Evolutionary conservation across 2,797 vertebrate genomes (phyloP).

Genomic region (Bovichtus diacanthus): DNA sequence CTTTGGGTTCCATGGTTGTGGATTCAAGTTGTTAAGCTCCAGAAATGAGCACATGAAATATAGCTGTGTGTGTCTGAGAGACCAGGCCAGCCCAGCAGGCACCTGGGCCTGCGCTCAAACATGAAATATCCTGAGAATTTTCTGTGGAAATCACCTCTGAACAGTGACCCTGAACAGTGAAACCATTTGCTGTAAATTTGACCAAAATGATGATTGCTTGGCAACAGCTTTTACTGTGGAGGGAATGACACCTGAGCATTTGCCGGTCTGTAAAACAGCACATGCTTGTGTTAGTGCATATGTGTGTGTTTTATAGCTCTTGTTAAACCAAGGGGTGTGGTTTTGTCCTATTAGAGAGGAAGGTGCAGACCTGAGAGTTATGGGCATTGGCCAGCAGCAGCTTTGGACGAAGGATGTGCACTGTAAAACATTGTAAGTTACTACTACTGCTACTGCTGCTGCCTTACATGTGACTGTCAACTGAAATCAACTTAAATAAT

Average conservation of each 20-base stretch:
- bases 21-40: slow-evolving; percentile 64
- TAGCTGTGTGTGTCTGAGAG: slow-evolving; percentile 25
- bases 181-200: slow-evolving; percentile 15
- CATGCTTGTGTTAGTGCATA: slow-evolving; percentile 28
- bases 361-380: slow-evolving; percentile 29
- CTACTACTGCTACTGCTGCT: background rate
- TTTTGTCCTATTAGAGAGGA: slow-evolving; percentile 35
- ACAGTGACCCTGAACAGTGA: background rate
- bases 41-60: slow-evolving; percentile 64
- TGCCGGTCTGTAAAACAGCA: slow-evolving; percentile 48
- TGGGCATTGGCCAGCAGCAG: slow-evolving; percentile 15
- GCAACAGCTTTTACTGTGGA: slow-evolving; percentile 27
- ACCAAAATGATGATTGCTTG: slow-evolving; percentile 1
- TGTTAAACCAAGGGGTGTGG: slow-evolving; percentile 62
- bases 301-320: slow-evolving; percentile 56
- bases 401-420: slow-evolving; percentile 1
- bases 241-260: slow-evolving; percentile 54
- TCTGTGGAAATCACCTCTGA: slow-evolving; percentile 22
- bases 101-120: background rate
- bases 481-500: background rate
- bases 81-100: slow-evolving; percentile 45
- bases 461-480: background rate
- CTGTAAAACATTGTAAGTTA: slow-evolving; percentile 12
- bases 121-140: slow-evolving; percentile 24
- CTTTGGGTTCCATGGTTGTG: slow-evolving; percentile 46